A percentile compares a stretch with the other conserved stretches of the same genome.
Evolutionary conservation across 1,140 invertebrate genomes (phyloP).

Genomic region (Trachelipus rathkii): DNA sequence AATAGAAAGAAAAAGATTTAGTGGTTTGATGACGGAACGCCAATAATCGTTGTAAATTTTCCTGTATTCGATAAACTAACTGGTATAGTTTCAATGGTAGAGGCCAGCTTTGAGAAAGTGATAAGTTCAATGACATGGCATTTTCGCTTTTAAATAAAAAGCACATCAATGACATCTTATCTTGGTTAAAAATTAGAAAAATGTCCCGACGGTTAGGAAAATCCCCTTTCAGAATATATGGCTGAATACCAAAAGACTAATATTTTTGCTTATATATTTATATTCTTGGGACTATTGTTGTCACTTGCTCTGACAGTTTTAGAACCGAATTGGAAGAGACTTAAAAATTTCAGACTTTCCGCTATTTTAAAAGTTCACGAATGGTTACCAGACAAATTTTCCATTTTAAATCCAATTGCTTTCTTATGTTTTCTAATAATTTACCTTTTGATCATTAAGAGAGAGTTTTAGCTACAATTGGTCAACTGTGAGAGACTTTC

Average conservation of each 20-base stretch:
- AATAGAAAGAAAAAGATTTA: not conserved
- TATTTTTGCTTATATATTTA: not conserved
- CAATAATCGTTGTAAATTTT: not conserved
- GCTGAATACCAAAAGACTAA: not conserved
- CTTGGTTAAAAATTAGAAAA: not conserved
- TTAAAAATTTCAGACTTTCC: not conserved
- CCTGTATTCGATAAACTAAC: not conserved
- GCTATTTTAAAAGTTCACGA: not conserved
- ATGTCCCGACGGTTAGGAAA: not conserved
- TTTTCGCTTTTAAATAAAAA: not conserved
- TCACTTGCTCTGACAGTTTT: not conserved
- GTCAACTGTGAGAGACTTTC: not conserved
- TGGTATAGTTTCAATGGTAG: not conserved
- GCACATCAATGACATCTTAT: not conserved
- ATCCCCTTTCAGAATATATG: not conserved
- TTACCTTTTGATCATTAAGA: not conserved
- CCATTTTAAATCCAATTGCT: not conserved
- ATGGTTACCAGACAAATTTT: slow-evolving; percentile 1
- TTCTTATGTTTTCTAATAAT: not conserved
- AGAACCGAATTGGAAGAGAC: not conserved
- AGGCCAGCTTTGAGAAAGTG: not conserved
- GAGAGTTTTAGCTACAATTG: not conserved
- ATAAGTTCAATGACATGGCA: not conserved
- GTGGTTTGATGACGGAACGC: not conserved
- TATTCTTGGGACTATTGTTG: not conserved